Evolutionary conservation across 2,888 invertebrate genomes (phyloP).

Genomic region (Polyommatus icarus): DNA sequence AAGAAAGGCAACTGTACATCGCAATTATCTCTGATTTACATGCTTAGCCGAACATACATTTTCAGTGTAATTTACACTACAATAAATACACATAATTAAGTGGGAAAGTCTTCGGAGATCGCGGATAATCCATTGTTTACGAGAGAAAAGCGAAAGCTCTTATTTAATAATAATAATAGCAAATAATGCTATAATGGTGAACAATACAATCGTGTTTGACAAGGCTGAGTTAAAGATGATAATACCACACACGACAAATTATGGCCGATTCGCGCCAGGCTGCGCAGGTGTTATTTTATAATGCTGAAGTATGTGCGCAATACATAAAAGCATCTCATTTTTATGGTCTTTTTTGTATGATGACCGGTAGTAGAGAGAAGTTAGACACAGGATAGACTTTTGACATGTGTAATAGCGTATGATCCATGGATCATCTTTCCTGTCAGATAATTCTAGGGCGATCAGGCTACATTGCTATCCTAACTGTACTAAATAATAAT

Average conservation of each 20-base stretch:
- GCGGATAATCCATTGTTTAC: constrained; percentile 21
- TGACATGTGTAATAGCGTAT: too few species aligned
- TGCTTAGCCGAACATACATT: constrained; percentile 23
- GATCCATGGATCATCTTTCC: too few species aligned
- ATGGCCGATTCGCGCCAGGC: too few species aligned
- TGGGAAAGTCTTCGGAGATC: constrained; percentile 27
- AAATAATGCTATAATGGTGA: neutral
- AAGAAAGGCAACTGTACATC: neutral
- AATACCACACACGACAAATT: neutral
- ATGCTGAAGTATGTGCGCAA: too few species aligned
- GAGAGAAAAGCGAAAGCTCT: constrained; percentile 30
- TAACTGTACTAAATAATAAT: too few species aligned
- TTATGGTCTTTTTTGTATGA: too few species aligned
- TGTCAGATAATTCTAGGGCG: too few species aligned
- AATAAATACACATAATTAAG: constrained; percentile 23
- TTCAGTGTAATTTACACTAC: constrained; percentile 26
- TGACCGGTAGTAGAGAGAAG: too few species aligned
- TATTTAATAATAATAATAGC: constrained; percentile 19
- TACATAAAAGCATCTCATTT: too few species aligned
- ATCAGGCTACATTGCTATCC: too few species aligned
- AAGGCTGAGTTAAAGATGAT: neutral
- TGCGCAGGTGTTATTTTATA: too few species aligned
- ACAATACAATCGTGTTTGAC: neutral
- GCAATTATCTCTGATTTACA: neutral
- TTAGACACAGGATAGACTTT: too few species aligned